Evolutionary conservation across 2,797 vertebrate species (phyloP), one percentile per base, ranked within the genome.

Genomic region (Bryconaethiops microstoma): DNA sequence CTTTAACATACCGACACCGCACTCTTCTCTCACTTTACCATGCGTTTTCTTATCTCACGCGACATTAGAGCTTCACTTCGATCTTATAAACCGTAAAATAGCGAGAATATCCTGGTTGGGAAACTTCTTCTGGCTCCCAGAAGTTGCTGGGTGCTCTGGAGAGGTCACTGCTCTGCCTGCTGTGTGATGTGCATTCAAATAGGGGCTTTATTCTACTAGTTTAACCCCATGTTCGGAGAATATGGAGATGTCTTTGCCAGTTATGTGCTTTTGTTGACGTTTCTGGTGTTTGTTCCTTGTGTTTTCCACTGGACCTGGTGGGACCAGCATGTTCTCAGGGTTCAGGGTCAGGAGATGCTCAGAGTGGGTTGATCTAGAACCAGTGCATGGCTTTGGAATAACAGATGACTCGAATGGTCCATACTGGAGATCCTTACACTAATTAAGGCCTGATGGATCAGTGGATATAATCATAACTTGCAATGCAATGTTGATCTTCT

Each of bases 1-100:
- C 10, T 68, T 76, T 39, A 74, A 73, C 54, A 75, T 17, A 16
- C 54, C 48, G 73, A 77, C 69, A 73, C 65, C 14, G 60, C 57
- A 50, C 39, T 25, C 59, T 35, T 70, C 60, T 45, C 21, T 48
- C 16, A 8, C 9, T 7, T 70, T 40, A 2, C 1, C 4, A 4
- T 14, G 35, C n/a, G 77, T 50, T 57, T 57, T 9, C 25, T 62
- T n/a, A 71, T 57, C 23, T 62, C 3, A 17, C 23, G 63, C 5
- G 23, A 75, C 21, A 8, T 48, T 2, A 52, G 23, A 65, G 17
- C 60, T 19, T 59, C 14, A 67, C 23, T 7, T 19, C 29, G 4
- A 74, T 75, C 62, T 74, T 23, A 35, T 35, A 35, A 35, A 35
- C 35, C 35, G 35, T 35, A 35, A 35, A 35, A 4, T 35, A 35